These are phyloP conservation scores for Zaprionus davidi DNA, from an alignment of 1,140 invertebrate species.

Conservation along the genomic window DNA sequence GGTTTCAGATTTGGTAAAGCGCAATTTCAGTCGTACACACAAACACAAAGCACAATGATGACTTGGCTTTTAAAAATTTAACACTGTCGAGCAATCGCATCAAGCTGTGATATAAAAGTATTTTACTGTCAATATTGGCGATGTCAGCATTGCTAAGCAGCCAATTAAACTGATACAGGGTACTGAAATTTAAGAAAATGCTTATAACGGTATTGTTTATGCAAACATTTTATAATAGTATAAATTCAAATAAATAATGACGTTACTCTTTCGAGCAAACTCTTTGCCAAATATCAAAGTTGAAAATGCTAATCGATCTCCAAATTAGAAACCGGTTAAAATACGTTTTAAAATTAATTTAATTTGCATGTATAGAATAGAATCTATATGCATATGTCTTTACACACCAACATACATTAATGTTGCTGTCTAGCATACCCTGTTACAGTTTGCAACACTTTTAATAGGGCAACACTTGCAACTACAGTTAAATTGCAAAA, in stretches of 20 bases:
- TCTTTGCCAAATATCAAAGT: slow-evolving; percentile 74
- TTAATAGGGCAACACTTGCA: background rate
- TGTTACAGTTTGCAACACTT: slow-evolving; percentile 4
- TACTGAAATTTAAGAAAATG: background rate
- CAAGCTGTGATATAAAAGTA: background rate
- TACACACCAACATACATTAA: background rate
- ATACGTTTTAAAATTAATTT: slow-evolving; percentile 49
- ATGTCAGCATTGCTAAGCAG: background rate
- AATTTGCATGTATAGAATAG: slow-evolving; percentile 40
- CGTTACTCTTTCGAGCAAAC: slow-evolving; percentile 31
- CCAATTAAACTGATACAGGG: background rate
- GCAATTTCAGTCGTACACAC: slow-evolving; percentile 15
- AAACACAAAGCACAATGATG: background rate
- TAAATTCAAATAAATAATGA: slow-evolving; percentile 16
- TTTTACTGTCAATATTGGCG: background rate
- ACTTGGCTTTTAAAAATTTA: background rate
- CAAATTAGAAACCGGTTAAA: slow-evolving; percentile 54
- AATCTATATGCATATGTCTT: background rate
- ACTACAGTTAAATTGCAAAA: slow-evolving; percentile 29
- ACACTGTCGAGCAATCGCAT: background rate
- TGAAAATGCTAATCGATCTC: slow-evolving; percentile 57
- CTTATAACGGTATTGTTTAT: background rate
- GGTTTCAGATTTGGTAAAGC: slow-evolving; percentile 8
- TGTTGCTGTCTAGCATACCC: slow-evolving; percentile 6
- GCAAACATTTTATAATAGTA: background rate